A percentile compares a stretch with the other conserved stretches of the same genome.
Evolutionary conservation across 1,140 invertebrate genomes (phyloP).

Genomic region (Papilio xuthus): DNA sequence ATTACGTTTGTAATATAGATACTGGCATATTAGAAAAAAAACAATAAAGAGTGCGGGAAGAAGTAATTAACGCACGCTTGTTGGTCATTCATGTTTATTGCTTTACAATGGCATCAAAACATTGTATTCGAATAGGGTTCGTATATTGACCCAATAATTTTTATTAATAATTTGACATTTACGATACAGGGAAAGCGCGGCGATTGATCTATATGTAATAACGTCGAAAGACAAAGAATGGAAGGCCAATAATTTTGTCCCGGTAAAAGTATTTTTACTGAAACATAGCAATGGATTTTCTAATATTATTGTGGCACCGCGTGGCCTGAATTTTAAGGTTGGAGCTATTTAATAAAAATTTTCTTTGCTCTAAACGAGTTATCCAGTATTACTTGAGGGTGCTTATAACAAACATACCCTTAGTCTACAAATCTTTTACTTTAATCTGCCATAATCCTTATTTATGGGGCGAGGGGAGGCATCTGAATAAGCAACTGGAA

Average conservation of each 20-base stretch:
- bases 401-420: slow-evolving; percentile 44
- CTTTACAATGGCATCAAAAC: neutral
- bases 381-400: slow-evolving; percentile 5
- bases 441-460: slow-evolving; percentile 59
- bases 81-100: neutral
- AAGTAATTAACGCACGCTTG: neutral
- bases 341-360: neutral
- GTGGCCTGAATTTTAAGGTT: neutral
- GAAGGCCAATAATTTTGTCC: slow-evolving; percentile 37
- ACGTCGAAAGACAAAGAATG: slow-evolving; percentile 41
- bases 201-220: slow-evolving; percentile 5
- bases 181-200: slow-evolving; percentile 29
- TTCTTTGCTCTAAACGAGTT: slow-evolving; percentile 21
- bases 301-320: neutral
- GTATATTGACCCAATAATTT: slow-evolving; percentile 17
- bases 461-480: slow-evolving; percentile 58
- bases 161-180: slow-evolving; percentile 29
- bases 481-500: slow-evolving; percentile 63
- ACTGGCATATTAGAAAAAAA: neutral
- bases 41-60: neutral
- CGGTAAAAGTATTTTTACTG: neutral
- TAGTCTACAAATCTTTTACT: slow-evolving; percentile 45
- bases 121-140: neutral
- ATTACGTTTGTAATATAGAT: slow-evolving; percentile 3
- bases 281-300: slow-evolving; percentile 14